Percentiles rank a stretch among this genome's conserved stretches.
Evolutionary conservation across 2,113 vertebrate genomes (phyloP).

Genomic region (Hemiscyllium ocellatum): DNA sequence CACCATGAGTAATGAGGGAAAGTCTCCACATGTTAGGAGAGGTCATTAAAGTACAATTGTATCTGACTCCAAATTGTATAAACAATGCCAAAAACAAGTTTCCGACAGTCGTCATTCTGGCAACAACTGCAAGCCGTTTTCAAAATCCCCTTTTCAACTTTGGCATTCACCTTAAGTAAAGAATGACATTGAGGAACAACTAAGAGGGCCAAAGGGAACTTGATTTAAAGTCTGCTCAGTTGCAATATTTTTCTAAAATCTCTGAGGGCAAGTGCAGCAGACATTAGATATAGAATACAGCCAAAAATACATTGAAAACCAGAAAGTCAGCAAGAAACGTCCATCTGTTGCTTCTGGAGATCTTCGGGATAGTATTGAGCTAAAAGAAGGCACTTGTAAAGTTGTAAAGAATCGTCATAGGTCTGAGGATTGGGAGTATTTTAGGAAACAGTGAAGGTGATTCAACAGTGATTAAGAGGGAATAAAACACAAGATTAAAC

Average conservation of each 20-base stretch:
- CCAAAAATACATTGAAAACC: neutral
- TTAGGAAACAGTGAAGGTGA: neutral
- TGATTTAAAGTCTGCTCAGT: neutral
- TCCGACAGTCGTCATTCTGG: neutral
- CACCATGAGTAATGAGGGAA: neutral
- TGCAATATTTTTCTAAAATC: neutral
- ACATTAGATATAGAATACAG: neutral
- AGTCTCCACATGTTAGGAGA: neutral
- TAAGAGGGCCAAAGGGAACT: neutral
- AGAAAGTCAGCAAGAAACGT: neutral
- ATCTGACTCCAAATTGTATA: neutral
- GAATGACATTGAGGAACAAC: neutral
- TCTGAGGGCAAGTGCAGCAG: neutral
- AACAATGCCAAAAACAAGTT: neutral
- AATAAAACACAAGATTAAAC: neutral
- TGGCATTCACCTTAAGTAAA: neutral
- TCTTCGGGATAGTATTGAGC: neutral
- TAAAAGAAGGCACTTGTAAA: neutral
- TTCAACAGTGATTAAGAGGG: too few relatives aligned
- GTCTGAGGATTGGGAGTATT: neutral
- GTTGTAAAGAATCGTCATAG: neutral
- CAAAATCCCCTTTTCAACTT: neutral
- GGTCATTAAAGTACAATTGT: neutral
- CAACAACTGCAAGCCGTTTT: neutral
- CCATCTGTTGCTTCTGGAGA: neutral